A percentile compares a stretch with the other conserved stretches of the same genome.
Evolutionary conservation across 2,113 vertebrate species (phyloP).

Genomic region (Vulpes vulpes): DNA sequence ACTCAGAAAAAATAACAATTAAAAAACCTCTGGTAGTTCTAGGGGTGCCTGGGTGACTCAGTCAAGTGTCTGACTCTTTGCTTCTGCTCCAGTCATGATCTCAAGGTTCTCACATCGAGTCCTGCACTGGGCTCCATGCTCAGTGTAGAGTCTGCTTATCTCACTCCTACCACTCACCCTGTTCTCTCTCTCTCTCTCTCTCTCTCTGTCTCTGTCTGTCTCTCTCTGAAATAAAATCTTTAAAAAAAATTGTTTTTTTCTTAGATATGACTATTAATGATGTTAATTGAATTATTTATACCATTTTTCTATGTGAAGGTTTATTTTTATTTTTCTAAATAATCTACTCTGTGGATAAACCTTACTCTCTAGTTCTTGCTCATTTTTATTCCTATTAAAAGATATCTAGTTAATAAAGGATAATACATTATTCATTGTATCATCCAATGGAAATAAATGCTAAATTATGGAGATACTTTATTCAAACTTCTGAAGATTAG

Average conservation of each 20-base stretch:
- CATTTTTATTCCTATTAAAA: background rate
- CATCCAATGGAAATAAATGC: slow-evolving; percentile 18
- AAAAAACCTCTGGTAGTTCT: background rate
- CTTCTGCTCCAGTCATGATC: background rate
- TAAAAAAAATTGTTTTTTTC: background rate
- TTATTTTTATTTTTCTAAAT: background rate
- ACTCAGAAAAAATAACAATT: background rate
- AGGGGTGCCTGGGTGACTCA: background rate
- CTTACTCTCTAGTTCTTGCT: background rate
- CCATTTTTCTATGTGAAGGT: background rate
- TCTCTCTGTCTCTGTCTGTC: background rate
- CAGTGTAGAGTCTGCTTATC: background rate
- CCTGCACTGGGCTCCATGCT: background rate
- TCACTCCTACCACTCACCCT: background rate
- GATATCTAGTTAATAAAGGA: background rate
- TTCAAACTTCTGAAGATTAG: slow-evolving; percentile 27
- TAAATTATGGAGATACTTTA: background rate
- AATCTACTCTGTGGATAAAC: background rate
- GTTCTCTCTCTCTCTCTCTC: background rate
- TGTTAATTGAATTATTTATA: background rate
- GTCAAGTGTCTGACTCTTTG: background rate
- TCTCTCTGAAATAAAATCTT: background rate
- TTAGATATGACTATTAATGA: background rate
- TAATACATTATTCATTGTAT: background rate
- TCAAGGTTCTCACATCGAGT: background rate